Base-by-base conservation (phyloP, 1,140 invertebrate genomes). In the Protaetia brevitarsis region DNA sequence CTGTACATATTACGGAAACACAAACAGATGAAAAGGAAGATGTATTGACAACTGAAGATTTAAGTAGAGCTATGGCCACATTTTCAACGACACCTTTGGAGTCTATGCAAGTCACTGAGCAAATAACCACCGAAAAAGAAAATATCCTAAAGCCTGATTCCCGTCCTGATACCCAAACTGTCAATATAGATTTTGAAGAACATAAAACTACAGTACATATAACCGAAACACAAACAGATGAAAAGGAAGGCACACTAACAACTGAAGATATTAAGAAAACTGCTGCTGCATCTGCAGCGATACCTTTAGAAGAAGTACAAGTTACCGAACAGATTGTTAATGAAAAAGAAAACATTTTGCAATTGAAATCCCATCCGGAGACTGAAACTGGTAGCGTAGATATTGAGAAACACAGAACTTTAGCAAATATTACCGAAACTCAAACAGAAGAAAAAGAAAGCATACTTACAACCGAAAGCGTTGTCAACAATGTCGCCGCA, bases 161-260 rank as follows among this genome's bases (percentile, higher is more conserved):
- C 10, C 6, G 74, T 69, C 77, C 79, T 31, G 64, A 68, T 28
- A 69, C 70, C 13, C 73, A 75, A 36, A 77, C 68, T 61, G 82
- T 78, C 2, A 72, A 79, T 16, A 65, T 82, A 4, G 71, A 67
- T 6, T 73, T 85, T 41, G 79, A 83, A 62, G 78, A 83, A 74
- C 78, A 73, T 28, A 78, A 72, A 68, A 71, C 70, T 58, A 72
- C 72, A 21, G 64, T 74, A 28, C 73, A 66, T 31, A 63, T 77
- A 7, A 73, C 70, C 16, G 79, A 80, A 72, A 63, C 78, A 34
- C 66, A 74, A 16, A 64, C 72, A 51, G 69, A 79, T 62, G 71
- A 77, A 65, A 79, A 76, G 66, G 80, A 81, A 74, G 73, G 71
- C 37, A 51, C 41, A 51, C 16, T 51, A 6, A 51, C 10, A 19